Percentiles rank a stretch among this genome's conserved stretches.
Conservation (phyloP, 2,113 vertebrate species). For the Dendropsophus ebraccatus region DNA sequence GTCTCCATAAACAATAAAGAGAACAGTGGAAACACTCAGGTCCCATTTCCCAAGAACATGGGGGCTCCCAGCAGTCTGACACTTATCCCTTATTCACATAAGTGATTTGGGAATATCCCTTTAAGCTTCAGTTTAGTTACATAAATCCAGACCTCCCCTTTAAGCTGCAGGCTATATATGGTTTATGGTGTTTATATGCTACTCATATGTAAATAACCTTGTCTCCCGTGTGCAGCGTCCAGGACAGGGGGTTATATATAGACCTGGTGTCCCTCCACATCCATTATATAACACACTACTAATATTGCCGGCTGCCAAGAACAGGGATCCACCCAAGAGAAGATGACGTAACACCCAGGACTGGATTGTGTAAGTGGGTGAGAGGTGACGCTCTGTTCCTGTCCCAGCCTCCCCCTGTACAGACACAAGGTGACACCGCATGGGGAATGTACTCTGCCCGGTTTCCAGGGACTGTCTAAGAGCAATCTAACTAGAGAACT, state of each 20-base stretch:
- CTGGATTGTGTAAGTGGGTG: slow-evolving; percentile 33
- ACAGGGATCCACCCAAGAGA: neutral
- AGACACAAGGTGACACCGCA: neutral
- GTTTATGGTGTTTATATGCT: too few relatives aligned
- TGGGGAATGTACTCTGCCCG: neutral
- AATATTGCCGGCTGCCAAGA: slow-evolving; percentile 11
- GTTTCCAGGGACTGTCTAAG: neutral
- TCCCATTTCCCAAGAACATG: too few relatives aligned
- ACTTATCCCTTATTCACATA: too few relatives aligned
- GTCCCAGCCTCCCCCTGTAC: neutral
- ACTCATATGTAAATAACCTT: neutral
- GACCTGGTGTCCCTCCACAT: neutral
- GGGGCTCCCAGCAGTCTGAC: too few relatives aligned
- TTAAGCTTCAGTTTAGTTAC: too few relatives aligned
- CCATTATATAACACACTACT: neutral
- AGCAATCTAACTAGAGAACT: too few relatives aligned
- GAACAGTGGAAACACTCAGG: too few relatives aligned
- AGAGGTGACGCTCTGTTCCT: slow-evolving; percentile 35
- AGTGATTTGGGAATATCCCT: too few relatives aligned
- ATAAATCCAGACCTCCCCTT: too few relatives aligned
- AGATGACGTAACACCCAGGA: slow-evolving; percentile 2
- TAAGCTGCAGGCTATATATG: too few relatives aligned
- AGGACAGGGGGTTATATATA: slow-evolving; percentile 17
- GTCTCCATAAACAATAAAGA: too few relatives aligned
- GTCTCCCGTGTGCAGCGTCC: neutral